Evolutionary conservation across 1,140 invertebrate genomes (phyloP).

Genomic region (Periplaneta americana): DNA sequence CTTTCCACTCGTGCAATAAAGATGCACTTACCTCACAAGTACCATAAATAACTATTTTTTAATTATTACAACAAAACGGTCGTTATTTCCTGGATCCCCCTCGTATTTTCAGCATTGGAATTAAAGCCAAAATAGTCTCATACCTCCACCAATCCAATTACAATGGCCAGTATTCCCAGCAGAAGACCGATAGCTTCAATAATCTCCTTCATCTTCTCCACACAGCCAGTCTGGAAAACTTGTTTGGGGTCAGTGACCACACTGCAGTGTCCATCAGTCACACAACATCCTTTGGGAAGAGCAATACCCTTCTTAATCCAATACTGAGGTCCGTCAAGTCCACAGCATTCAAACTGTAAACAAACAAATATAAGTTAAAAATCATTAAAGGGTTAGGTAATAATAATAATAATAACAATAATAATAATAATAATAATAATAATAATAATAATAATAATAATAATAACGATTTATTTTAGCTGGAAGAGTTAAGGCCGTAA

Average conservation of each 20-base stretch:
- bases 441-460: too few relatives aligned
- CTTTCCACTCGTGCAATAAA: too few relatives aligned
- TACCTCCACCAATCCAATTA: constrained; percentile 62
- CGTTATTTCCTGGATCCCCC: too few relatives aligned
- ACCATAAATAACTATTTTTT: too few relatives aligned
- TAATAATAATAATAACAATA: too few relatives aligned
- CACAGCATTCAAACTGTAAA: constrained; percentile 58
- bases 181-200: constrained; percentile 45
- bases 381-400: too few relatives aligned
- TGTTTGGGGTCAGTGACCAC: neutral
- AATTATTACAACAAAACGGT: too few relatives aligned
- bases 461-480: too few relatives aligned
- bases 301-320: constrained; percentile 39
- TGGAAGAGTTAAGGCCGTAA: too few relatives aligned
- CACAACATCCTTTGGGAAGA: constrained; percentile 30
- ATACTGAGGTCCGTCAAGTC: constrained; percentile 36
- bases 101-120: too few relatives aligned
- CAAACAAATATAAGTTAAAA: neutral
- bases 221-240: constrained; percentile 40
- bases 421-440: too few relatives aligned
- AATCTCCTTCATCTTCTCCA: constrained; percentile 32
- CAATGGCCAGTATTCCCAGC: constrained; percentile 57
- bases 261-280: neutral
- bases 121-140: neutral
- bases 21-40: too few relatives aligned